Evolutionary conservation across 2,797 vertebrate genomes (phyloP).

Genomic region (Syngnathus acus): DNA sequence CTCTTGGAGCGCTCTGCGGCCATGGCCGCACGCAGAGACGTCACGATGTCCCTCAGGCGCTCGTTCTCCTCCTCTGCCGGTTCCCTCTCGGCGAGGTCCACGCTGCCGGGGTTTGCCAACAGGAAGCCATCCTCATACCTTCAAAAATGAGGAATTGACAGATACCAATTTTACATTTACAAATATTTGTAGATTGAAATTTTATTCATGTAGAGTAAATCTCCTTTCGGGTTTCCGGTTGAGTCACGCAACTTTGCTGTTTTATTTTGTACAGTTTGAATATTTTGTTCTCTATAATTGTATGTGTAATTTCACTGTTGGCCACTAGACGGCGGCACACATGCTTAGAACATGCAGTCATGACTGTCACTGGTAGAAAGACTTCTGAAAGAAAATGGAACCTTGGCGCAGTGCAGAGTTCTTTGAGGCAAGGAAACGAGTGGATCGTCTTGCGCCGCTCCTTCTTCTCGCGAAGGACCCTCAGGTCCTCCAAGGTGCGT

Average conservation of each 20-base stretch:
- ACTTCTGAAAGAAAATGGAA: conserved; percentile 24
- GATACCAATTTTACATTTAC: no score
- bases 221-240: no score
- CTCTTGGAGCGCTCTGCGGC: conserved; percentile 80
- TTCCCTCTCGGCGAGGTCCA: conserved; percentile 73
- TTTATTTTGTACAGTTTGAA: no score
- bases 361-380: no score
- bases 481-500: conserved; percentile 82
- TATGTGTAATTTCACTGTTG: no score
- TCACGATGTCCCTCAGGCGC: conserved; percentile 77
- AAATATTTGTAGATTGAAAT: no score
- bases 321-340: no score
- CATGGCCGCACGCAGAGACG: conserved; percentile 79
- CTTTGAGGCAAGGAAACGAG: conserved; percentile 93
- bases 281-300: no score
- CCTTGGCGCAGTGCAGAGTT: conserved; percentile 85
- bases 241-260: no score
- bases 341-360: no score
- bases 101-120: conserved; percentile 72
- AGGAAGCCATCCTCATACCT: conserved; percentile 84
- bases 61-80: conserved; percentile 86
- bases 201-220: no score
- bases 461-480: conserved; percentile 81
- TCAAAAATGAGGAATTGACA: neutral
- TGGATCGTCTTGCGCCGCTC: conserved; percentile 89